Conservation (phyloP, 2,888 invertebrate species). For the Drosophila fungiperda region DNA sequence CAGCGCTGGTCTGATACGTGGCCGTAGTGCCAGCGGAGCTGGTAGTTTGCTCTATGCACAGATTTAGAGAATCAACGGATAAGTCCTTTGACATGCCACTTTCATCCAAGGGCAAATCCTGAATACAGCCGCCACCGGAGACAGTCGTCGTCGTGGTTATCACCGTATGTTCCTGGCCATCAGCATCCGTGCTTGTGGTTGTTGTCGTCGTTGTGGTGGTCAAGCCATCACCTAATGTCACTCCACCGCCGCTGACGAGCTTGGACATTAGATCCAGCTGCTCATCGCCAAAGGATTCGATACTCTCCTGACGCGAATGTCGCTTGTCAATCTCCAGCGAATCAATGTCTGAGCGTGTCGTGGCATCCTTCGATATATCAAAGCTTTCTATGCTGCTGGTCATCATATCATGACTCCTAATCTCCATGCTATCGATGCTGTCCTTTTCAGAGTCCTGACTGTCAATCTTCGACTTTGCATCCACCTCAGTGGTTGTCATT, state of each 20-base stretch:
- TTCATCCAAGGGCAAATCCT: constrained; percentile 61
- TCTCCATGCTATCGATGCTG: constrained; percentile 89
- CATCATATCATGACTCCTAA: constrained; percentile 86
- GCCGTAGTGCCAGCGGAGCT: constrained; percentile 93
- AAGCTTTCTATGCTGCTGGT: constrained; percentile 87
- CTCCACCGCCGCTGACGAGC: constrained; percentile 65
- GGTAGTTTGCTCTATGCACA: constrained; percentile 89
- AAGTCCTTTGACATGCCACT: constrained; percentile 80
- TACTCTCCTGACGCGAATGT: constrained; percentile 82
- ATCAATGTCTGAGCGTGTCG: constrained; percentile 83
- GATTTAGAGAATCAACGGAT: constrained; percentile 84
- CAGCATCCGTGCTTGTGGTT: constrained; percentile 81
- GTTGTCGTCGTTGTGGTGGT: constrained; percentile 81
- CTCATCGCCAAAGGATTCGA: constrained; percentile 84
- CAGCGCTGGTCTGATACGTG: constrained; percentile 93
- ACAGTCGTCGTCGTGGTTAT: constrained; percentile 74
- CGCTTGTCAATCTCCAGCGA: constrained; percentile 83
- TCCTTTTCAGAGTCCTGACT: constrained; percentile 86
- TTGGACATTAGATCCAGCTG: constrained; percentile 74
- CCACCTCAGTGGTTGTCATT: constrained; percentile 88
- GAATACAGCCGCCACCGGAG: constrained; percentile 50
- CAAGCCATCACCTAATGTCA: constrained; percentile 70
- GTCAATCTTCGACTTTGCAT: constrained; percentile 79
- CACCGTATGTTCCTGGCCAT: constrained; percentile 77
- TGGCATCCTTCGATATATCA: constrained; percentile 85